These are phyloP conservation scores for Nautilus pompilius DNA, from an alignment of 1,140 invertebrate genomes.

Conservation along the genomic window DNA sequence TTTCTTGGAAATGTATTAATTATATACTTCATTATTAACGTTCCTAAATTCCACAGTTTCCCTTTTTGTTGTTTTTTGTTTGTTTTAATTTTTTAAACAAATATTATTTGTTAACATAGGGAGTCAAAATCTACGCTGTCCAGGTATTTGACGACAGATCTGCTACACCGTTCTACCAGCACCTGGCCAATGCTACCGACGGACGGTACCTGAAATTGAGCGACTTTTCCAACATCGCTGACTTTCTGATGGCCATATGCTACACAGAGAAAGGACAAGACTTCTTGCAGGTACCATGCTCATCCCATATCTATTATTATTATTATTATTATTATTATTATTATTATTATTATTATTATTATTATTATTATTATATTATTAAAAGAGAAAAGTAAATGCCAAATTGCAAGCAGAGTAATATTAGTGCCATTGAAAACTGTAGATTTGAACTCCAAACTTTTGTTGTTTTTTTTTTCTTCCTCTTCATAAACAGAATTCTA, in stretches of 20 bases:
- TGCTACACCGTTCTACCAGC: constrained; percentile 25
- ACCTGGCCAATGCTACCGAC: constrained; percentile 23
- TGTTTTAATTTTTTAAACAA: neutral
- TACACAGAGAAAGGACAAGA: constrained; percentile 34
- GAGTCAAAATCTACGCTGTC: constrained; percentile 35
- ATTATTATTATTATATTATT: neutral
- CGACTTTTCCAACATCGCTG: constrained; percentile 32
- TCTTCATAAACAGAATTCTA: too few relatives aligned
- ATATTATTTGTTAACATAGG: constrained; percentile 19
- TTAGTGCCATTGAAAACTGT: too few relatives aligned
- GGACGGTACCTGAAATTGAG: constrained; percentile 34
- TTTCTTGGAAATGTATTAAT: neutral
- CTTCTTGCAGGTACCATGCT: constrained; percentile 19
- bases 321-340: neutral
- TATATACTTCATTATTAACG: neutral
- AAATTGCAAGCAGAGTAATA: neutral
- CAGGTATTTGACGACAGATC: constrained; percentile 17
- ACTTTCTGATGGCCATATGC: constrained; percentile 38
- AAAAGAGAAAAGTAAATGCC: neutral
- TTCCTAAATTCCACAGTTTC: too few relatives aligned
- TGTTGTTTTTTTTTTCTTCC: too few relatives aligned
- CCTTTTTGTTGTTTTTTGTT: neutral
- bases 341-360: neutral
- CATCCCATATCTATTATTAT: neutral
- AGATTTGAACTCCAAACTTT: too few relatives aligned